phyloP scores from a whole-genome alignment of 2,113 vertebrate species.

The Istiophorus platypterus region DNA sequence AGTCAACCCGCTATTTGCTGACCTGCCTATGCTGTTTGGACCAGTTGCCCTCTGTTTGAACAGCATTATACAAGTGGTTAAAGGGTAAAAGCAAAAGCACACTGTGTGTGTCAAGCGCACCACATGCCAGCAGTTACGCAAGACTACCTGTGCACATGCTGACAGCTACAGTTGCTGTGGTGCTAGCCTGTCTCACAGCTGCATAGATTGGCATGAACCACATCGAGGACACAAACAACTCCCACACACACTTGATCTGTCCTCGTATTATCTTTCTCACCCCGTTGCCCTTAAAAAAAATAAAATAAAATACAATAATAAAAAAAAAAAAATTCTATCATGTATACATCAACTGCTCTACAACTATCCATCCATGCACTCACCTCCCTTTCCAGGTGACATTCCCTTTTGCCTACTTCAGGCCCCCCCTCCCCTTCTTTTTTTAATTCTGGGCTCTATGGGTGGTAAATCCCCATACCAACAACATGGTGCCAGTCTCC shows the following conservation, averaged over 20 bases:
- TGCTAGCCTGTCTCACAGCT: slow-evolving; percentile 25
- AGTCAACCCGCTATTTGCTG: slow-evolving; percentile 60
- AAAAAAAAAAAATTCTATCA: too few species aligned
- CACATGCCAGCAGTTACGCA: slow-evolving; percentile 68
- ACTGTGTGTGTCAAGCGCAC: slow-evolving; percentile 37
- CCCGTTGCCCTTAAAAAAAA: too few species aligned
- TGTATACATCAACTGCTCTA: neutral
- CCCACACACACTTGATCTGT: slow-evolving; percentile 6
- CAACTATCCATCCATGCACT: neutral
- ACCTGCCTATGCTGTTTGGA: slow-evolving; percentile 59
- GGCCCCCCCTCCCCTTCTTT: neutral
- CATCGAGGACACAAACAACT: slow-evolving; percentile 2
- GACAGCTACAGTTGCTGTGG: slow-evolving; percentile 22
- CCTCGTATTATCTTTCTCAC: neutral
- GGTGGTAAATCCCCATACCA: slow-evolving; percentile 66
- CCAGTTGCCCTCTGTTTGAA: slow-evolving; percentile 57
- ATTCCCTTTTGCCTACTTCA: slow-evolving; percentile 36
- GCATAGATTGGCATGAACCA: slow-evolving; percentile 34
- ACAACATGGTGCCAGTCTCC: slow-evolving; percentile 58
- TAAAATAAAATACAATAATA: too few species aligned
- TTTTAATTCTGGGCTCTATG: slow-evolving; percentile 13
- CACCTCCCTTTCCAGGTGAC: neutral
- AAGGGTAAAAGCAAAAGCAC: slow-evolving; percentile 69
- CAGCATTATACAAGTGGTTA: slow-evolving; percentile 69
- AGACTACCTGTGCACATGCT: slow-evolving; percentile 68